Base-by-base conservation (phyloP, 2,888 invertebrate genomes). In the Syrphus vitripennis region DNA sequence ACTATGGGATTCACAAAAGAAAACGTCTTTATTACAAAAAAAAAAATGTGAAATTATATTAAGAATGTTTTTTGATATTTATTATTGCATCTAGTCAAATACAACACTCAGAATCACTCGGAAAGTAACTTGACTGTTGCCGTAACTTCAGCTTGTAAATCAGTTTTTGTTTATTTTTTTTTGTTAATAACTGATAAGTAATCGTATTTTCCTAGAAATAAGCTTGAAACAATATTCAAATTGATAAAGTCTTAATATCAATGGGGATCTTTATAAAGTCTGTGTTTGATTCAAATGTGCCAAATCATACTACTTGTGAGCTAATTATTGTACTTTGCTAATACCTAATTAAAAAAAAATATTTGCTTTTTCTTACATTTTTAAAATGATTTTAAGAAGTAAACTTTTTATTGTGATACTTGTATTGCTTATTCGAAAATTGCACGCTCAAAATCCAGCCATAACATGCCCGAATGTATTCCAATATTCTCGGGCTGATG, bases 391-490 rank as follows among this genome's bases (percentile, higher is more conserved):
- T 50, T 53, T 57, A 40, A 45, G 40, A 34, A 50, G 10, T 24
- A 55, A 40, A 10, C 14, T 34, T 12, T 6, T 83, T 29, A 10
- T 67, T 19, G 21, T 81, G 14, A 67, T 67, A 45, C 14, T 55
- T n/a, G 29, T 16, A 7, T 37, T 61, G 7, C 5, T 67, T 42
- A 31, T 29, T 31, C 29, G 24, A 16, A 45, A 34, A 34, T 61
- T 67, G 0, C 21, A 16, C 29, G 61, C 81, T 67, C 75, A 83
- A 26, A 10, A 45, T 48, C 86, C 86, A 4, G 14, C 9, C 16
- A 24, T 63, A 34, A 77, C 81, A 0, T 86, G 86, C 19, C 77
- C 86, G 5, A n/a, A 72, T 26, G n/a, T 74, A 26, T 86, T 86
- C n/a, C 37, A 63, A 34, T 86, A 86, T 53, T 21, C 10, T 4